A percentile compares a stretch with the other conserved stretches of the same genome.
Conservation (phyloP, 2,113 vertebrate species). For the Eubucco bourcierii region DNA sequence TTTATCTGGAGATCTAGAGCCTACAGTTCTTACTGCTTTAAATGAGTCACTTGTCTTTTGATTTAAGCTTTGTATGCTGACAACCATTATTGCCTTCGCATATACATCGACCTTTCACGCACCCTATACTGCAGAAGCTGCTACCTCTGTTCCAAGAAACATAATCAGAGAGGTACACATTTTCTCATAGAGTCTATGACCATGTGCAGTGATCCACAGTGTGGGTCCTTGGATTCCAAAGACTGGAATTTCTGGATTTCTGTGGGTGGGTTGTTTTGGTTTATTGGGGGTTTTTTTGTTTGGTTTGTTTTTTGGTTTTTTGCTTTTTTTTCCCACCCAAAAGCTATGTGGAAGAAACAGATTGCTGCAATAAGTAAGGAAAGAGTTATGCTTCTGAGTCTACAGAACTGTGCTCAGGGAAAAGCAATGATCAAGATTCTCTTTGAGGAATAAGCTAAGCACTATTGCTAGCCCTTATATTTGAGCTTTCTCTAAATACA, state of each 20-base stretch:
- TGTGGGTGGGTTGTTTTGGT: no score
- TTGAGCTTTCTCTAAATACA: neutral
- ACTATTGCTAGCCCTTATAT: neutral
- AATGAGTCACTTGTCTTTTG: neutral
- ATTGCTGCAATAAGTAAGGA: neutral
- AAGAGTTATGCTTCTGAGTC: neutral
- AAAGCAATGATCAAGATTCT: neutral
- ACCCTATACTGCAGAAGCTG: neutral
- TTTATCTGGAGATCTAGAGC: neutral
- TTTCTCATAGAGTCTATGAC: neutral
- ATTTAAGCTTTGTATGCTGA: neutral
- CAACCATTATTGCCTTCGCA: neutral
- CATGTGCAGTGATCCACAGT: accelerated
- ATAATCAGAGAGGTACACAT: neutral
- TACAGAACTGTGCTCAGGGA: neutral
- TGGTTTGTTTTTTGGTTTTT: no score
- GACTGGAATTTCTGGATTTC: neutral
- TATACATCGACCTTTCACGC: neutral
- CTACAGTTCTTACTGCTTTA: neutral
- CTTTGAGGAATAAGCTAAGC: neutral
- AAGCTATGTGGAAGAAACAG: neutral
- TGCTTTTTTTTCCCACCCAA: neutral
- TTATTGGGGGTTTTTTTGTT: neutral
- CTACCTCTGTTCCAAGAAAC: neutral
- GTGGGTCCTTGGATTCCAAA: neutral